A percentile compares a stretch with the other conserved stretches of the same genome.
These are phyloP conservation scores for Nesidiocoris tenuis DNA, from an alignment of 2,888 invertebrate species.

Conservation along the genomic window DNA sequence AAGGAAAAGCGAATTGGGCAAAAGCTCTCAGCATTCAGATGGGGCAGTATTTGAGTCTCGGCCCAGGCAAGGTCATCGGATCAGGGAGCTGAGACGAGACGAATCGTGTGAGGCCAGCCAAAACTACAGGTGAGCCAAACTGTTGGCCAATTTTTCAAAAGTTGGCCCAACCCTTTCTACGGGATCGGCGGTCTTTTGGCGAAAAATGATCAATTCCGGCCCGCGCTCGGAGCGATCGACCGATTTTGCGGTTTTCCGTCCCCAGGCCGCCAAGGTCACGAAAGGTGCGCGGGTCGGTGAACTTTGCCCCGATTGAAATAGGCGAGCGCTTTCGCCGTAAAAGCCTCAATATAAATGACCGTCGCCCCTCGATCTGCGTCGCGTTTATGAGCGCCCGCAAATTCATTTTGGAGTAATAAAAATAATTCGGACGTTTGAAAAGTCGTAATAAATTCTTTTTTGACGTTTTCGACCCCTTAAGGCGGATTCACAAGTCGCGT, in stretches of 20 bases:
- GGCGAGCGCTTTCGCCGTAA: no score
- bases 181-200: not conserved
- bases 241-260: not conserved
- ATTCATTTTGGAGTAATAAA: no score
- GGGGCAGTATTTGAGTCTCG: not conserved
- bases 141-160: constrained; percentile 7
- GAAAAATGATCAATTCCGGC: not conserved
- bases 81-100: constrained; percentile 31
- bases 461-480: no score
- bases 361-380: no score
- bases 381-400: no score
- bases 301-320: no score
- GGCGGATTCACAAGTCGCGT: no score
- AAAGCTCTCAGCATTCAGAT: not conserved
- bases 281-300: no score
- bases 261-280: not conserved
- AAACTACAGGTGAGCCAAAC: constrained; percentile 12
- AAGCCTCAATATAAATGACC: no score
- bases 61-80: constrained; percentile 21
- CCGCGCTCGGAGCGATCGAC: not conserved
- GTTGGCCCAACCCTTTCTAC: constrained; percentile 1
- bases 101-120: constrained; percentile 34
- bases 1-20: not conserved
- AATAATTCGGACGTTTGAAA: no score
- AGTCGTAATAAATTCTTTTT: no score